Evolutionary conservation across 2,888 invertebrate species (phyloP).

Genomic region (Microctonus brassicae): DNA sequence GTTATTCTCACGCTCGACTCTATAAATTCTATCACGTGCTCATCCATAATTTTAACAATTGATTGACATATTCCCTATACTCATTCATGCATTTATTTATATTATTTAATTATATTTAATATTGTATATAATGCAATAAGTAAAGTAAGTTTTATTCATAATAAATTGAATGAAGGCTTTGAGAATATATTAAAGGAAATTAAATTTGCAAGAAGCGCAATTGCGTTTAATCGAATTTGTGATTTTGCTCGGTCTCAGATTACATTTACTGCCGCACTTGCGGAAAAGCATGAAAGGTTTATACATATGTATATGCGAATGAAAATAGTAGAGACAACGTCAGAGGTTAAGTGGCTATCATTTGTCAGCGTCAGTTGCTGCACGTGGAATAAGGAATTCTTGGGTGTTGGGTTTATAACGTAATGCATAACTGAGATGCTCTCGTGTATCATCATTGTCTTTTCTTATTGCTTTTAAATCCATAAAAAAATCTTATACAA

Average conservation of each 20-base stretch:
- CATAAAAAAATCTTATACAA: too few relatives aligned
- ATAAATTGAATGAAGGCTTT: too few relatives aligned
- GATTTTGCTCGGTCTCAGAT: neutral
- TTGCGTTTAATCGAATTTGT: neutral
- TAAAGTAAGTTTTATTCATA: too few relatives aligned
- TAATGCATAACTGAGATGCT: neutral
- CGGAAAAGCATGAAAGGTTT: neutral
- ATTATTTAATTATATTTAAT: too few relatives aligned
- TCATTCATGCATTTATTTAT: neutral
- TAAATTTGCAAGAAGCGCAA: neutral
- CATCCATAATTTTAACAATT: neutral
- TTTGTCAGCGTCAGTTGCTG: neutral
- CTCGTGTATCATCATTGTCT: neutral
- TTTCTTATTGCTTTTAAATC: neutral
- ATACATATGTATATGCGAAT: neutral
- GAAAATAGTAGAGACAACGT: conserved; percentile 15
- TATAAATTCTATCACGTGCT: conserved; percentile 9
- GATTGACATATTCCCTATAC: neutral
- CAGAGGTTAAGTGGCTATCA: conserved; percentile 44
- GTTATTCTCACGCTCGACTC: conserved; percentile 37
- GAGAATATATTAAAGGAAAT: neutral
- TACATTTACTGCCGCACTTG: neutral
- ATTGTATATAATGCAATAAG: too few relatives aligned
- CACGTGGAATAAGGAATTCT: neutral
- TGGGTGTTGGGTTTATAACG: neutral